These are phyloP conservation scores for Salvelinus alpinus DNA, from an alignment of 2,113 vertebrate species.

Conservation along the genomic window DNA sequence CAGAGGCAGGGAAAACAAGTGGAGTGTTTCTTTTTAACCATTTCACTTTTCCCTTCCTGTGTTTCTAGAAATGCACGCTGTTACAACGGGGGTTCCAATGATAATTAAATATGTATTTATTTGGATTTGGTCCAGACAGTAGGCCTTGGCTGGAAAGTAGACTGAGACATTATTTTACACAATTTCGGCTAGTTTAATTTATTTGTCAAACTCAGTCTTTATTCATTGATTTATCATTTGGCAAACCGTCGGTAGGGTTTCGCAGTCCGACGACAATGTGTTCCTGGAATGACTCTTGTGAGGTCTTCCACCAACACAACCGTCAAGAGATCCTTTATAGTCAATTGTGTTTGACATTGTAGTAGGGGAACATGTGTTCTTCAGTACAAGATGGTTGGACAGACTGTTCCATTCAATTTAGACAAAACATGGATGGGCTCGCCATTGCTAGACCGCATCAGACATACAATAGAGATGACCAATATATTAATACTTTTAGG, in stretches of 20 bases:
- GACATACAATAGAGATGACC: background rate
- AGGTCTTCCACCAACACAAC: background rate
- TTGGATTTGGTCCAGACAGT: background rate
- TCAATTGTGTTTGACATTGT: background rate
- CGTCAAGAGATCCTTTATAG: background rate
- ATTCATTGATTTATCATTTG: too few species aligned
- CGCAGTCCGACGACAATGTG: slow-evolving; percentile 7
- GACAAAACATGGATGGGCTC: slow-evolving; percentile 28
- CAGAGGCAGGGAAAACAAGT: slow-evolving; percentile 30
- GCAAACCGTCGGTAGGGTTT: too few species aligned
- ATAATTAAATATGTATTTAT: slow-evolving; percentile 55
- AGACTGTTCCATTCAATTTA: slow-evolving; percentile 11
- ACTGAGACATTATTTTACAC: too few species aligned
- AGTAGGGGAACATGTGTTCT: slow-evolving; percentile 36
- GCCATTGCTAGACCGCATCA: slow-evolving; percentile 26
- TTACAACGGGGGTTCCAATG: background rate
- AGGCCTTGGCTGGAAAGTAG: too few species aligned
- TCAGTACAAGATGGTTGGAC: background rate
- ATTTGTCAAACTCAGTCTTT: too few species aligned
- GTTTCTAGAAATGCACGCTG: slow-evolving; percentile 7
- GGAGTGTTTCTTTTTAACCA: slow-evolving; percentile 22
- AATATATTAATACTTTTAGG: slow-evolving; percentile 43
- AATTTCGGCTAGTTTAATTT: too few species aligned
- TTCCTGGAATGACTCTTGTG: slow-evolving; percentile 10
- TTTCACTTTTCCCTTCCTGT: slow-evolving; percentile 20